These are phyloP conservation scores for Agrochola litura DNA, from an alignment of 2,888 invertebrate genomes.

Conservation along the genomic window DNA sequence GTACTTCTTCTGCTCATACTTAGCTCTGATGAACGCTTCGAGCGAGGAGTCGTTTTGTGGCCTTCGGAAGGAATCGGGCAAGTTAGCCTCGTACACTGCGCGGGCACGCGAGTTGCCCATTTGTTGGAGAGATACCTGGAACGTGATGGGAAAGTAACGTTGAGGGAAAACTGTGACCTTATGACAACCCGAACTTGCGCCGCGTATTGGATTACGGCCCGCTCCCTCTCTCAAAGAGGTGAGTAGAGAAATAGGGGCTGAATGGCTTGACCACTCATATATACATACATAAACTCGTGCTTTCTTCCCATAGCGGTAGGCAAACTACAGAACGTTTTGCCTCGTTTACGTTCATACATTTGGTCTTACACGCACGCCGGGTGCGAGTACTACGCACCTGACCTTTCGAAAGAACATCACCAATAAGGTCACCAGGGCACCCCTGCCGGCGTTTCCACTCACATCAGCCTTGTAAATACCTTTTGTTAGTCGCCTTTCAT, in stretches of 20 bases:
- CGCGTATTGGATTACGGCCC: not conserved
- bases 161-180: not conserved
- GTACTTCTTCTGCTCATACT: slow-evolving; percentile 99
- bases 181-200: not conserved
- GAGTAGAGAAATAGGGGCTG: too few relatives aligned
- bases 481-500: too few relatives aligned
- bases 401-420: not conserved
- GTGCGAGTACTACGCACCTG: not conserved
- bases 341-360: not conserved
- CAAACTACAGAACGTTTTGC: not conserved
- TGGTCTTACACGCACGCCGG: not conserved
- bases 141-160: slow-evolving; percentile 6
- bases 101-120: slow-evolving; percentile 99
- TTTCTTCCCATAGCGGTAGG: not conserved
- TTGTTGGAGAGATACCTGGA: slow-evolving; percentile 95
- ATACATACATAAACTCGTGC: too few relatives aligned
- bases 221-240: not conserved
- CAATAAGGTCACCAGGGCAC: too few relatives aligned
- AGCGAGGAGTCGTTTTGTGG: slow-evolving; percentile 98
- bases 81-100: slow-evolving; percentile 99
- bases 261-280: not conserved
- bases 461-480: too few relatives aligned
- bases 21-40: slow-evolving; percentile 98
- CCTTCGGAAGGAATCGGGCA: slow-evolving; percentile 98
- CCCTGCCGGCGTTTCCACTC: too few relatives aligned